Evolutionary conservation across 2,113 vertebrate species (phyloP), one percentile per base, ranked within the genome.

Genomic region (Heteronetta atricapilla): DNA sequence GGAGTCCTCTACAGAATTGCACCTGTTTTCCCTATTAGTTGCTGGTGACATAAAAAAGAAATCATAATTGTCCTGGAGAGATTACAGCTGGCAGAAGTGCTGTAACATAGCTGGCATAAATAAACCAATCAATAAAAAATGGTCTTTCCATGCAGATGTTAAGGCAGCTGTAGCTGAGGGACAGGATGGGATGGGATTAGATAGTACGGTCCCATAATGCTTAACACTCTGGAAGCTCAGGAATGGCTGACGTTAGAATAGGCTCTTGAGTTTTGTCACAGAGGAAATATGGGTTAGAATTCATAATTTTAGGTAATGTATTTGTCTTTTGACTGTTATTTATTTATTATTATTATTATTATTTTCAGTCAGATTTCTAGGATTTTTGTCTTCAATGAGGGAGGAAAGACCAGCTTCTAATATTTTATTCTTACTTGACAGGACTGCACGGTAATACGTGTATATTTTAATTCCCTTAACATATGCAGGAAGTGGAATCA

Each of bases 141-240:
- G 3, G 6, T 23, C 8, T 77, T 55, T 34, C 63, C 56, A 90
- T 69, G 31, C 21, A 94, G n/a, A 36, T 11, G 2, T 53, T 72
- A 78, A 68, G 34, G 59, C 22, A 59, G 48, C 59, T 34, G 36
- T 8, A 87, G 8, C 56, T 50, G n/a, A 75, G 14, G 23, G 23
- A 44, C 29, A 44, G 29, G 31, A 46, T 13, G 46, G 16, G 20
- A 17, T 13, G 26, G 11, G 19, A 36, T 4, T 8, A 2, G 4
- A 26, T 1, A 2, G 5, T 20, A 34, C 1, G 2, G 7, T 23
- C 60, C 18, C 10, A 33, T 15, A 8, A 26, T 22, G 6, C 28
- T 44, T 14, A 40, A 5, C 4, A 58, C 31, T 82, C 46, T 63
- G 60, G 34, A 75, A 90, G 25, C 16, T 60, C 53, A 36, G 5